Evolutionary conservation across 2,888 invertebrate species (phyloP).

Genomic region (Drosophila limbata): DNA sequence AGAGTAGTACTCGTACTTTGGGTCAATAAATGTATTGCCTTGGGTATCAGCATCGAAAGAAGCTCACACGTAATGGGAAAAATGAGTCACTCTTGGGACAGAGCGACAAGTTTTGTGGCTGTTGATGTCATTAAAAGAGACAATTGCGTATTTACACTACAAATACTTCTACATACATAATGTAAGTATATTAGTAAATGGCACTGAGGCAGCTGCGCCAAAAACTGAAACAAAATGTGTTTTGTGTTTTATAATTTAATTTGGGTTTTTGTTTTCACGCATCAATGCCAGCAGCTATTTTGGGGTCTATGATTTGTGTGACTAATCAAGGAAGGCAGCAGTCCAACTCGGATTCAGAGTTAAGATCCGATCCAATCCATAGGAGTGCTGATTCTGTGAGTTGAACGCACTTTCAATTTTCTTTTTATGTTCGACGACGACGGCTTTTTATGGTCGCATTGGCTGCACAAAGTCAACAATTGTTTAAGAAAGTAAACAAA

Average conservation of each 20-base stretch:
- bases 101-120: slow-evolving; percentile 27
- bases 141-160: slow-evolving; percentile 58
- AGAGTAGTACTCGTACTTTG: slow-evolving; percentile 14
- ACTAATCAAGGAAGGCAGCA: slow-evolving; percentile 37
- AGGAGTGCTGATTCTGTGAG: slow-evolving; percentile 19
- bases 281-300: slow-evolving; percentile 72
- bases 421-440: slow-evolving; percentile 47
- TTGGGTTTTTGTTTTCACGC: slow-evolving; percentile 64
- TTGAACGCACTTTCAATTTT: slow-evolving; percentile 71
- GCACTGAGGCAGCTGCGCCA: slow-evolving; percentile 39
- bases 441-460: slow-evolving; percentile 60
- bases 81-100: slow-evolving; percentile 41
- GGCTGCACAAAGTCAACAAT: slow-evolving; percentile 65
- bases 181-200: slow-evolving; percentile 34
- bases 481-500: slow-evolving; percentile 49
- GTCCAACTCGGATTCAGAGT: slow-evolving; percentile 34
- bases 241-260: slow-evolving; percentile 67
- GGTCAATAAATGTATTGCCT: slow-evolving; percentile 33
- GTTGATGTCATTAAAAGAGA: slow-evolving; percentile 54
- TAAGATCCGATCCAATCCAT: slow-evolving; percentile 8
- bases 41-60: slow-evolving; percentile 38
- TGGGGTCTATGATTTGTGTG: slow-evolving; percentile 49
- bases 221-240: slow-evolving; percentile 53
- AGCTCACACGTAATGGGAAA: slow-evolving; percentile 27
- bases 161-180: slow-evolving; percentile 1